phyloP scores from a whole-genome alignment of 2,113 vertebrate species.

The Pycnonotus jocosus region DNA sequence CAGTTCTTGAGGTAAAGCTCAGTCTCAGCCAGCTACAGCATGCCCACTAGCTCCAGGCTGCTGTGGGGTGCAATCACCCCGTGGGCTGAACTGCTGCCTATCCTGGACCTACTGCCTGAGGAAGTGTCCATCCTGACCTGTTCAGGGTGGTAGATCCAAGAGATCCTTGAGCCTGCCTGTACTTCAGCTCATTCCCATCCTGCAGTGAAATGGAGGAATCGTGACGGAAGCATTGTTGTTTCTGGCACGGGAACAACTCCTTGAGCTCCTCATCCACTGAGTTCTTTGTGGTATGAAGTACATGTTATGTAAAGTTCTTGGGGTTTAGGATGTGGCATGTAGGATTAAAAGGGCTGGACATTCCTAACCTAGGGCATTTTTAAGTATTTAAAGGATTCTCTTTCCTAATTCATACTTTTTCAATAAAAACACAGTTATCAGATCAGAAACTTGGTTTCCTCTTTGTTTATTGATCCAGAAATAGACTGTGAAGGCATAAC shows the following conservation, averaged over 20 bases:
- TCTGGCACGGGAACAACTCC: neutral
- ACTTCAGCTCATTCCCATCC: neutral
- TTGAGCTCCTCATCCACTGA: neutral
- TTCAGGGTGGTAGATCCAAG: neutral
- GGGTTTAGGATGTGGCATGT: neutral
- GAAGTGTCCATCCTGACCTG: neutral
- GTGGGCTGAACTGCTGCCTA: neutral
- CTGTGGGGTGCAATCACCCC: neutral
- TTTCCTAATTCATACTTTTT: neutral
- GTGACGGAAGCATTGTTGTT: accelerated
- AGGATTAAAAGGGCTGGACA: neutral
- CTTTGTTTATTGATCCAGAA: slow-evolving; percentile 8
- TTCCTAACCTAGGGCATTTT: neutral
- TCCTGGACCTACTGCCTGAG: neutral
- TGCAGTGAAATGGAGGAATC: neutral
- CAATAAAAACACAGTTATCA: neutral
- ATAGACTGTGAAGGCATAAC: neutral
- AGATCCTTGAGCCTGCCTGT: neutral
- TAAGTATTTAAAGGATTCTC: neutral
- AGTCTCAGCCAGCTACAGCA: neutral
- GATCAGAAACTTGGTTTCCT: neutral
- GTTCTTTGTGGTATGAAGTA: neutral
- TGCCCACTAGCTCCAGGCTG: accelerated
- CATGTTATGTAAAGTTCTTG: neutral
- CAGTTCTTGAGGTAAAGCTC: neutral